Percentiles rank a stretch among this genome's conserved stretches.
These are phyloP conservation scores for Hassar affinis DNA, from an alignment of 2,113 vertebrate species.

Conservation along the genomic window DNA sequence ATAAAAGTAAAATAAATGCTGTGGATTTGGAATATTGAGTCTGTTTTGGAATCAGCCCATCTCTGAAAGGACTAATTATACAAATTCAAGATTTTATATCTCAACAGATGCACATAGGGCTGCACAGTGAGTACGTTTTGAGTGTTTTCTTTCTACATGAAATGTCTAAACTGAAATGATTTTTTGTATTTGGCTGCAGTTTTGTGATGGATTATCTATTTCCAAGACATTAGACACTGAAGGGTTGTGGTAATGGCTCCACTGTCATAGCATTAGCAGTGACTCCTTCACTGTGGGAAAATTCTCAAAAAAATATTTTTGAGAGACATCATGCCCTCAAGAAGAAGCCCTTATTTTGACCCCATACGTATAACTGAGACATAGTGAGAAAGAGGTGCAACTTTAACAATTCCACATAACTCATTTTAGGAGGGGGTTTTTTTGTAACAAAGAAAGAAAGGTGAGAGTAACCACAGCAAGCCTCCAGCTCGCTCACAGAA, in stretches of 20 bases:
- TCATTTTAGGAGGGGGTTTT: background rate
- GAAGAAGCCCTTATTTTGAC: conserved; percentile 4
- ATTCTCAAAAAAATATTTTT: background rate
- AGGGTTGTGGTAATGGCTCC: background rate
- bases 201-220: background rate
- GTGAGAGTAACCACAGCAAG: conserved; percentile 2
- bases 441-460: background rate
- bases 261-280: background rate
- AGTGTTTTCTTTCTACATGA: background rate
- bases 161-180: background rate
- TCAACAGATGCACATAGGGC: background rate
- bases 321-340: background rate
- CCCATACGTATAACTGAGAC: background rate
- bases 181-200: no score
- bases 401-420: background rate
- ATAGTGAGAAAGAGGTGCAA: background rate
- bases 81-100: background rate
- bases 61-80: no score
- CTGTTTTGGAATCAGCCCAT: background rate
- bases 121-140: background rate
- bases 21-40: background rate
- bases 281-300: background rate
- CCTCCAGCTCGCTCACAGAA: conserved; percentile 13
- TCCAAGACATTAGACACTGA: background rate
- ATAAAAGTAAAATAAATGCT: background rate